Evolutionary conservation across 2,888 invertebrate species (phyloP).

Genomic region (Fragum whitleyi): DNA sequence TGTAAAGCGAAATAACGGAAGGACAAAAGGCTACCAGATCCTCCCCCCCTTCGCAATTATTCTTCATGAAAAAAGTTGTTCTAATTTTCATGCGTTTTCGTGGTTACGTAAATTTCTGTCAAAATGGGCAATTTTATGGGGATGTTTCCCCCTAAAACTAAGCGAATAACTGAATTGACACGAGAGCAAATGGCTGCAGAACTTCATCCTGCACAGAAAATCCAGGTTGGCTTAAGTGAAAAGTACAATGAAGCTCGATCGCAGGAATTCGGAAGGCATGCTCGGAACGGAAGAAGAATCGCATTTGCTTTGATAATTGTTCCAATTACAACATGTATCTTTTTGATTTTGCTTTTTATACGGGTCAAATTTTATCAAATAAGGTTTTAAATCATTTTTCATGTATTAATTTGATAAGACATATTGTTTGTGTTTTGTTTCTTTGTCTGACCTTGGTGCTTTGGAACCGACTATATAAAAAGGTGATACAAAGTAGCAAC

Average conservation of each 20-base stretch:
- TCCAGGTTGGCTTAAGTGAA: conserved; percentile 1
- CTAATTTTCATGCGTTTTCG: conserved; percentile 2
- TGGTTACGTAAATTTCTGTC: neutral
- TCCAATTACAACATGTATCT: conserved; percentile 3
- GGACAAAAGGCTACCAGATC: too few relatives aligned
- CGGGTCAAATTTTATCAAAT: neutral
- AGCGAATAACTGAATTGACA: conserved; percentile 11
- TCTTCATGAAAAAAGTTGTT: too few relatives aligned
- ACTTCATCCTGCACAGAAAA: conserved; percentile 22
- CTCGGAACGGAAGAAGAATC: neutral
- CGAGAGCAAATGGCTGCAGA: neutral
- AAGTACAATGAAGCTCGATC: conserved; percentile 2
- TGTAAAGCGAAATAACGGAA: too few relatives aligned
- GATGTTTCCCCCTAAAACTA: conserved; percentile 18
- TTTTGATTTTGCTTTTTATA: too few relatives aligned
- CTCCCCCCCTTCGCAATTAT: too few relatives aligned
- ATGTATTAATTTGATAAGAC: neutral
- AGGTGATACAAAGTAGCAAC: too few relatives aligned
- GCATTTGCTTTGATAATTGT: neutral
- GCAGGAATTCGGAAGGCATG: neutral
- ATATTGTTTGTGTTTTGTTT: too few relatives aligned
- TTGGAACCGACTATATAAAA: too few relatives aligned
- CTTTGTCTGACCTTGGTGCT: too few relatives aligned
- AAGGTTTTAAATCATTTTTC: neutral
- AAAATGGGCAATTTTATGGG: conserved; percentile 21